A percentile compares a stretch with the other conserved stretches of the same genome.
Conservation (phyloP, 2,888 invertebrate species). For the Trissolcus japonicus region DNA sequence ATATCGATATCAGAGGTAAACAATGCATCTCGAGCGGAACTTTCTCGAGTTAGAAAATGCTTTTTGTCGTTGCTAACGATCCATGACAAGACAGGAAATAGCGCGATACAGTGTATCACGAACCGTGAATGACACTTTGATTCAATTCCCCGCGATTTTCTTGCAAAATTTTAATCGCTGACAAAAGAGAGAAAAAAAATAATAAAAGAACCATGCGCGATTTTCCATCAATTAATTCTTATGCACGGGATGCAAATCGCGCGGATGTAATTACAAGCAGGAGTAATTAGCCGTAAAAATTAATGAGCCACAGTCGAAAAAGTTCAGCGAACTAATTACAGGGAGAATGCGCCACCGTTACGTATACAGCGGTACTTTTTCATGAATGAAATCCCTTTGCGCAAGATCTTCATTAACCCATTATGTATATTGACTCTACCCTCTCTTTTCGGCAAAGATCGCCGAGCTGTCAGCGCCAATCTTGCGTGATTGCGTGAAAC, state of each 20-base stretch:
- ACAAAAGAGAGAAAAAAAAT: not conserved
- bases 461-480: too few species aligned
- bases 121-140: conserved; percentile 53
- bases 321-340: conserved; percentile 19
- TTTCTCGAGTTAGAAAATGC: conserved; percentile 54
- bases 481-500: too few species aligned
- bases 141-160: conserved; percentile 29
- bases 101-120: conserved; percentile 51
- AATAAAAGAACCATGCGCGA: not conserved
- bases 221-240: conserved; percentile 6
- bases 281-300: conserved; percentile 11
- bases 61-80: conserved; percentile 48
- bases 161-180: not conserved
- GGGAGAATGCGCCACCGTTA: too few species aligned
- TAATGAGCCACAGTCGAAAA: conserved; percentile 19
- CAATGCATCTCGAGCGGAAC: conserved; percentile 50
- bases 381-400: conserved; percentile 21
- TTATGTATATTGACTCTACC: too few species aligned
- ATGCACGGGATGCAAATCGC: not conserved
- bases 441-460: too few species aligned
- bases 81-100: conserved; percentile 54
- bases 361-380: conserved; percentile 4
- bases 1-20: conserved; percentile 48
- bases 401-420: conserved; percentile 12
- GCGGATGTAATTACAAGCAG: not conserved